Evolutionary conservation across 2,113 vertebrate genomes (phyloP).

Genomic region (Vulpes ferrilata): DNA sequence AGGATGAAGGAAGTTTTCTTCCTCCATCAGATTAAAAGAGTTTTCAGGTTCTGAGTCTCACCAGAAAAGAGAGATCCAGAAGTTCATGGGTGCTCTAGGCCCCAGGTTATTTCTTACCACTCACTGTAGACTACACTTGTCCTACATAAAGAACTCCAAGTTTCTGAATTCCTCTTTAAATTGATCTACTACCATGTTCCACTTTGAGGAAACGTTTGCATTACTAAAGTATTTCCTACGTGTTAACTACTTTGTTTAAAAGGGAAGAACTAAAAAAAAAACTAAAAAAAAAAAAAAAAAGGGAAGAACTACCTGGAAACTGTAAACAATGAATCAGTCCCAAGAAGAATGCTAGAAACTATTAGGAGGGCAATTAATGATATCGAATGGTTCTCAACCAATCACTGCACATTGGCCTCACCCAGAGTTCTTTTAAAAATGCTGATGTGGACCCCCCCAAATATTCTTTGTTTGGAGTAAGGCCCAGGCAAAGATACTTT

Average conservation of each 20-base stretch:
- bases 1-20: slow-evolving; percentile 12
- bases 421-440: not conserved
- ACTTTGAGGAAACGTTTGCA: not conserved
- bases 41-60: not conserved
- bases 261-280: not conserved
- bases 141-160: not conserved
- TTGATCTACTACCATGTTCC: not conserved
- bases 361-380: not conserved
- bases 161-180: not conserved
- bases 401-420: not conserved
- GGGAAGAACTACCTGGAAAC: not conserved
- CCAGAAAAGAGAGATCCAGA: not conserved
- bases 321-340: not conserved
- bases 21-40: not conserved
- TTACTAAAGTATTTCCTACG: not conserved
- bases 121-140: not conserved
- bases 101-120: not conserved
- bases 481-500: not conserved
- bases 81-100: not conserved
- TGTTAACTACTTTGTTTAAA: not conserved
- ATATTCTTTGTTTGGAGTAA: not conserved
- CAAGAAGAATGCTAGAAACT: not conserved
- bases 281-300: too few relatives aligned
- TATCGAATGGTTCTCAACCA: not conserved
- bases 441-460: not conserved